These are phyloP conservation scores for Epizoanthus stellaris DNA, from an alignment of 92 coral and sea anemone genomes.

Conservation along the genomic window DNA sequence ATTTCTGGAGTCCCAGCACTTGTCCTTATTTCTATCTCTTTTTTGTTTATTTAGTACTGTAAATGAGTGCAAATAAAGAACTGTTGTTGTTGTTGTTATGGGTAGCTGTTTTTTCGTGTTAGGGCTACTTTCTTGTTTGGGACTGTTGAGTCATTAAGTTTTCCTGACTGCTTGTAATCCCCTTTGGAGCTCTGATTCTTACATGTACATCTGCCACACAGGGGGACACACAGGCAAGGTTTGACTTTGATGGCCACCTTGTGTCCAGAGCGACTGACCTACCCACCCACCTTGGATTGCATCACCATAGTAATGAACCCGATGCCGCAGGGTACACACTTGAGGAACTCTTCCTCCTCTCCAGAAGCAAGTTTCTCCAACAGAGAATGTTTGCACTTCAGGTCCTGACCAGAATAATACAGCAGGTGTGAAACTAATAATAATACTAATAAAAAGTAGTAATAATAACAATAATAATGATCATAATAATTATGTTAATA, in stretches of 20 bases:
- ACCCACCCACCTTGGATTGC: slow-evolving; percentile 92
- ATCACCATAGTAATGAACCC: slow-evolving; percentile 97
- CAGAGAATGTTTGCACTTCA: slow-evolving; percentile 96
- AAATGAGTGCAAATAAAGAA: too few relatives aligned
- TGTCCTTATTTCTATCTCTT: too few relatives aligned
- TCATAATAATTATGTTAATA: not conserved
- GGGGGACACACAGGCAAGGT: slow-evolving; percentile 89
- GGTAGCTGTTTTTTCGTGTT: too few relatives aligned
- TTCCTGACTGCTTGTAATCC: too few relatives aligned
- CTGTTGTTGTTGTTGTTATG: too few relatives aligned
- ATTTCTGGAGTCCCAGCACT: too few relatives aligned
- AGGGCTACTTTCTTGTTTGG: too few relatives aligned
- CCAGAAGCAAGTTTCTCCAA: slow-evolving; percentile 95
- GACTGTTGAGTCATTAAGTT: too few relatives aligned
- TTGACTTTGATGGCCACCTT: slow-evolving; percentile 88
- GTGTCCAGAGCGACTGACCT: slow-evolving; percentile 69
- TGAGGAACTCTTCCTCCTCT: slow-evolving; percentile 85
- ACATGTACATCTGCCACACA: slow-evolving; percentile 6
- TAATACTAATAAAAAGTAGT: not conserved
- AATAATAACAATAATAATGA: not conserved
- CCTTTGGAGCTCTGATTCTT: too few relatives aligned
- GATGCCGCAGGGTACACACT: slow-evolving; percentile 91
- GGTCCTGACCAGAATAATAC: slow-evolving; percentile 83
- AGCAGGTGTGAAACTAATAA: slow-evolving; percentile 58
- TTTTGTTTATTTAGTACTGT: too few relatives aligned